A percentile compares a stretch with the other conserved stretches of the same genome.
These are phyloP conservation scores for Emys orbicularis DNA, from an alignment of 2,797 vertebrate genomes.

Conservation along the genomic window DNA sequence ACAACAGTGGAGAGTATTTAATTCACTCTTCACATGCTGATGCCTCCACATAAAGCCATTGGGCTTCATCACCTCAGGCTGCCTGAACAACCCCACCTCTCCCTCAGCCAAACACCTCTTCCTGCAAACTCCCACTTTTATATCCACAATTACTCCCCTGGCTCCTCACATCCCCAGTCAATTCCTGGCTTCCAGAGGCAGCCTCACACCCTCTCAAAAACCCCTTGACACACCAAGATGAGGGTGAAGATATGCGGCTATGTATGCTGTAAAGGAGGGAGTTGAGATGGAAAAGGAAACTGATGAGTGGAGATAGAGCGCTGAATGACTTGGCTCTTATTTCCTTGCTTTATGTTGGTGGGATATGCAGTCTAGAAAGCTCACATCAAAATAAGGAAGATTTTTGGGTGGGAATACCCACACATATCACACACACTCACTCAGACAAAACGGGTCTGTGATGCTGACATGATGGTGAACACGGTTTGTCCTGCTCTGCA, in stretches of 20 bases:
- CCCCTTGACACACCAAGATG: neutral
- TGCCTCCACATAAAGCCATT: neutral
- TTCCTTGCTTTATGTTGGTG: neutral
- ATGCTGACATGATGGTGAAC: slow-evolving; percentile 58
- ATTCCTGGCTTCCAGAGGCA: neutral
- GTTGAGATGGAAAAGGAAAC: neutral
- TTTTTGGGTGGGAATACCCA: slow-evolving; percentile 21
- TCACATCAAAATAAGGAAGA: neutral
- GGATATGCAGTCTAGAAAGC: neutral
- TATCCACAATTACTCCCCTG: neutral
- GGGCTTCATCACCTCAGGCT: neutral
- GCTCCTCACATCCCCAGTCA: neutral
- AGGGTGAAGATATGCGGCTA: neutral
- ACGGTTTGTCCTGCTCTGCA: slow-evolving; percentile 68
- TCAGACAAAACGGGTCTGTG: slow-evolving; percentile 51
- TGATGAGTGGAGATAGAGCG: neutral
- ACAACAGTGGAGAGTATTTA: neutral
- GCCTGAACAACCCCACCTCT: neutral
- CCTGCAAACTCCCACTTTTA: neutral
- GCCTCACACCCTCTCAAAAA: neutral
- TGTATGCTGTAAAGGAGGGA: neutral
- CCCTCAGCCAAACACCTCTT: neutral
- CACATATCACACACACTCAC: neutral
- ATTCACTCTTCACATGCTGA: neutral
- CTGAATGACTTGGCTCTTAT: neutral